Percentiles rank a stretch among this genome's conserved stretches.
These are phyloP conservation scores for Botia kubotai DNA, from an alignment of 2,797 vertebrate genomes.

Conservation along the genomic window DNA sequence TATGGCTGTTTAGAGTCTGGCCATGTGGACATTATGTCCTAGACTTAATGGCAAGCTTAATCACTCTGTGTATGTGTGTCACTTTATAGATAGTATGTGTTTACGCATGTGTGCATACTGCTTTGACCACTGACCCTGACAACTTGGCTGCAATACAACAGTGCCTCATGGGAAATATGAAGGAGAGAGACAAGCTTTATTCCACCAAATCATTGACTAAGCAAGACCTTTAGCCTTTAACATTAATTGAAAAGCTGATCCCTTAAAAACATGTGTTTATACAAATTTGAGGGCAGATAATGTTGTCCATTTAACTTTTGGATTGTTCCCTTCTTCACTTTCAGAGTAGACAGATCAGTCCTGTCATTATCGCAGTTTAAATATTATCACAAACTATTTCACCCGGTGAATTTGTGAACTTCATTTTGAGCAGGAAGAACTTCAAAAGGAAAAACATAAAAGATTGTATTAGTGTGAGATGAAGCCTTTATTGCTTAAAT, in stretches of 20 bases:
- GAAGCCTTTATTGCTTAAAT: slow-evolving; percentile 16
- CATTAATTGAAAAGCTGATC: background rate
- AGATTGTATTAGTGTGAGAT: background rate
- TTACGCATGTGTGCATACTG: background rate
- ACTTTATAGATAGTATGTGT: background rate
- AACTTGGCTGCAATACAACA: too few relatives aligned
- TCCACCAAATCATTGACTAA: too few relatives aligned
- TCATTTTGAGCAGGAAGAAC: background rate
- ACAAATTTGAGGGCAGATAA: background rate
- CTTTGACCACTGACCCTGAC: too few relatives aligned
- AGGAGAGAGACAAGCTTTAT: too few relatives aligned
- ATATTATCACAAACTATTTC: slow-evolving; percentile 12
- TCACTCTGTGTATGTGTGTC: background rate
- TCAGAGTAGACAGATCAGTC: background rate
- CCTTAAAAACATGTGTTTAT: background rate
- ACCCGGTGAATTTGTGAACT: background rate
- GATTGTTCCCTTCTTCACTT: background rate
- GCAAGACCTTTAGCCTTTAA: too few relatives aligned
- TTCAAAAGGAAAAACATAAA: background rate
- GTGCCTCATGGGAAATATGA: too few relatives aligned
- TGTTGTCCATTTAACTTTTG: background rate
- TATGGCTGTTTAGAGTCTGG: background rate
- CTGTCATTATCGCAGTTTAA: background rate
- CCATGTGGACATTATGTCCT: background rate
- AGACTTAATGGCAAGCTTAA: background rate